Conservation (phyloP, 2,888 invertebrate genomes). For the Caenorhabditis sinica region DNA sequence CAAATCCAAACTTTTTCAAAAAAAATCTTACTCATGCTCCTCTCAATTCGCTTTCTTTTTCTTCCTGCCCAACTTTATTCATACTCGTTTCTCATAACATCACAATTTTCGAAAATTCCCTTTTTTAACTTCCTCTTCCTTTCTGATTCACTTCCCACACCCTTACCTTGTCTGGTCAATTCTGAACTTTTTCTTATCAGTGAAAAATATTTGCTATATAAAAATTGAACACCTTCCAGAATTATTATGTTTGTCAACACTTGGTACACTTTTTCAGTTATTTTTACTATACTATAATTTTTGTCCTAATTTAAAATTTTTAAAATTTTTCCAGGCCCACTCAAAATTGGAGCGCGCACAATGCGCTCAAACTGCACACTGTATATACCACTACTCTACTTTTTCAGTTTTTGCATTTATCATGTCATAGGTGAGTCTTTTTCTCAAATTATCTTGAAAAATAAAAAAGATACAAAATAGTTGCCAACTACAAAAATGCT, state of each 20-base stretch:
- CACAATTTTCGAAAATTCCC: background rate
- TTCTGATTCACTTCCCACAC: background rate
- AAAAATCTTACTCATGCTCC: too few species aligned
- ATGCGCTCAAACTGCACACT: slow-evolving; percentile 43
- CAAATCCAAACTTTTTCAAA: too few species aligned
- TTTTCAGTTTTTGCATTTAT: slow-evolving; percentile 1
- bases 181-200: too few species aligned
- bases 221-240: too few species aligned
- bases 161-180: background rate
- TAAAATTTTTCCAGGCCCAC: slow-evolving; percentile 1
- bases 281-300: background rate
- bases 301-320: background rate
- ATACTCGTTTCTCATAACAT: background rate
- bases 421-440: slow-evolving; percentile 44
- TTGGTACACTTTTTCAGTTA: background rate
- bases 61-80: background rate
- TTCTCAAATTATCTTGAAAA: background rate
- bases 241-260: too few species aligned
- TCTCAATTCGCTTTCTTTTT: too few species aligned
- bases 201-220: too few species aligned
- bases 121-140: background rate
- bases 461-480: slow-evolving; percentile 5
- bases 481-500: background rate
- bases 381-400: slow-evolving; percentile 33
- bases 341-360: slow-evolving; percentile 37